These are phyloP conservation scores for Agonopterix arenella DNA, from an alignment of 2,888 invertebrate species.

Conservation along the genomic window DNA sequence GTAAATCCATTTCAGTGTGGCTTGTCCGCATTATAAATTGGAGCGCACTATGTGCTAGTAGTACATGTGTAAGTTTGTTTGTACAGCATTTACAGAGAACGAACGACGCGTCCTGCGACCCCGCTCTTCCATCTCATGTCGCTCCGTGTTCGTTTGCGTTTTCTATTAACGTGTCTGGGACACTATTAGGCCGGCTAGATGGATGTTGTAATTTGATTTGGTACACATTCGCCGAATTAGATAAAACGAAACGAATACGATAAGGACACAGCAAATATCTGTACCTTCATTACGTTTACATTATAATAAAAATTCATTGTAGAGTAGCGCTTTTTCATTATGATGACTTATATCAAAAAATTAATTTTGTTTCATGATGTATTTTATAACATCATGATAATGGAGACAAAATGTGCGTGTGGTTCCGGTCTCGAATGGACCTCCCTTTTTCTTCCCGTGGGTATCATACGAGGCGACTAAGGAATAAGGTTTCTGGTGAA, in stretches of 20 bases:
- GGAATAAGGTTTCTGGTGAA: no score
- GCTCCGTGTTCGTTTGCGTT: slow-evolving; percentile 58
- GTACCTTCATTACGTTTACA: no score
- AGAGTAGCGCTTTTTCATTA: no score
- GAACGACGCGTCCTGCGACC: slow-evolving; percentile 37
- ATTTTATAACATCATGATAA: no score
- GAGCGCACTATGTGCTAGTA: slow-evolving; percentile 36
- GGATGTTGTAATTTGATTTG: slow-evolving; percentile 59
- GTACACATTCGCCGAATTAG: slow-evolving; percentile 46
- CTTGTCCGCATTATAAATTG: slow-evolving; percentile 75
- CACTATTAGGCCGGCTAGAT: slow-evolving; percentile 57
- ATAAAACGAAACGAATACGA: slow-evolving; percentile 33
- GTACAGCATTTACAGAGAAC: slow-evolving; percentile 30
- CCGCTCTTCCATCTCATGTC: slow-evolving; percentile 45
- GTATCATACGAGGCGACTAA: no score
- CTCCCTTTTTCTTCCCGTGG: no score
- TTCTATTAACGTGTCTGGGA: slow-evolving; percentile 63
- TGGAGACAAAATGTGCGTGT: no score
- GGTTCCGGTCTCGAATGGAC: no score
- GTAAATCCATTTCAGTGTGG: slow-evolving; percentile 76
- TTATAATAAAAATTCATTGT: no score
- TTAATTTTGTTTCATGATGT: no score
- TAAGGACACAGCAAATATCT: slow-evolving; percentile 15
- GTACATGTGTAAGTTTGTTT: slow-evolving; percentile 25
- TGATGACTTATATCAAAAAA: no score